Conservation (phyloP, 2,888 invertebrate genomes). For the Drosophila emarginata region DNA sequence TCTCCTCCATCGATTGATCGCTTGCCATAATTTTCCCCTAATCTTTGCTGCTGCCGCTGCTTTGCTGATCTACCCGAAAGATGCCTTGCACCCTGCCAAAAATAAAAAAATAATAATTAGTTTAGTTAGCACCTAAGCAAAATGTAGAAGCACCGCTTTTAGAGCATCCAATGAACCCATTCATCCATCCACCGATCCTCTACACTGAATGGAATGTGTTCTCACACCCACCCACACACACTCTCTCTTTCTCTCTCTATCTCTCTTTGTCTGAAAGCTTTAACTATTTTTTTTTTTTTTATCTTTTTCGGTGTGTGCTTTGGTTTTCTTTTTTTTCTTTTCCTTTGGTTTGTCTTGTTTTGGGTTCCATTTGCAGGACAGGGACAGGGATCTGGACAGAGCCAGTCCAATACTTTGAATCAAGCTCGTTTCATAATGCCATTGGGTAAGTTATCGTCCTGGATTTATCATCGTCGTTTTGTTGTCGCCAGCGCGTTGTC, state of each 20-base stretch:
- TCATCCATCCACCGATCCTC: not conserved
- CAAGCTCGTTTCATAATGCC: constrained; percentile 77
- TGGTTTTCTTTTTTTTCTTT: constrained; percentile 33
- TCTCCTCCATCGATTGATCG: constrained; percentile 12
- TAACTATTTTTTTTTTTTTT: constrained; percentile 54
- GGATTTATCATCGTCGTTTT: constrained; percentile 10
- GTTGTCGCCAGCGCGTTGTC: not conserved
- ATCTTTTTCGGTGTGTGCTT: constrained; percentile 47
- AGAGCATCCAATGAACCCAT: constrained; percentile 42
- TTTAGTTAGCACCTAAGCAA: constrained; percentile 47
- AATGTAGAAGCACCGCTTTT: constrained; percentile 64
- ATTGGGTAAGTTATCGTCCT: constrained; percentile 73
- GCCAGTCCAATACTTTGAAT: constrained; percentile 45
- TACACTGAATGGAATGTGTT: constrained; percentile 3
- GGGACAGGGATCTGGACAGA: constrained; percentile 33
- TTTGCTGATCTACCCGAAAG: constrained; percentile 28
- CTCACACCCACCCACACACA: not conserved
- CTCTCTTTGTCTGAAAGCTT: constrained; percentile 5
- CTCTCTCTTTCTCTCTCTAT: constrained; percentile 3
- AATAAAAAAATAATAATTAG: too few species aligned
- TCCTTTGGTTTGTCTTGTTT: not conserved
- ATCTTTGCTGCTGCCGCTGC: constrained; percentile 15
- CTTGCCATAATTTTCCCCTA: constrained; percentile 17
- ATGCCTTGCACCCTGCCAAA: constrained; percentile 40
- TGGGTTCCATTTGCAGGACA: constrained; percentile 64